Percentiles rank a stretch among this genome's conserved stretches.
phyloP scores from a whole-genome alignment of 1,140 invertebrate genomes.

The Bombus haemorrhoidalis region DNA sequence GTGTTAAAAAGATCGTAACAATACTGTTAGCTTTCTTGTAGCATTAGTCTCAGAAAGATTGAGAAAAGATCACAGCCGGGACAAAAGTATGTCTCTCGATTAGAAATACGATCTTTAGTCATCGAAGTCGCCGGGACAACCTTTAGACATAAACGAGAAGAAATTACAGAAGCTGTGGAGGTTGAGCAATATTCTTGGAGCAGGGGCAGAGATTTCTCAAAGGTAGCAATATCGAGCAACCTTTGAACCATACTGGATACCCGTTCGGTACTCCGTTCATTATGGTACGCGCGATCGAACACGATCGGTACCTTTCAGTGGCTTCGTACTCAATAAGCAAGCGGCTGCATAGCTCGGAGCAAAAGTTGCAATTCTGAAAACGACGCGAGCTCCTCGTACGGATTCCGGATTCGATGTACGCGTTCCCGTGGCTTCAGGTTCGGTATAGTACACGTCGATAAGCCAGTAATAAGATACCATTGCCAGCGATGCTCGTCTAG shows the following conservation, averaged over 20 bases:
- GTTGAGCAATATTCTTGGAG: neutral
- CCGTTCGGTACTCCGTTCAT: slow-evolving; percentile 2
- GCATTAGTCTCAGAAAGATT: no score
- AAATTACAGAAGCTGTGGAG: neutral
- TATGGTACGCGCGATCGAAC: slow-evolving; percentile 9
- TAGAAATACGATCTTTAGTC: neutral
- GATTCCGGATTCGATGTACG: slow-evolving; percentile 39
- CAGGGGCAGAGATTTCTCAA: neutral
- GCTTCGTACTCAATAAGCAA: slow-evolving; percentile 1
- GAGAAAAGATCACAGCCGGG: no score
- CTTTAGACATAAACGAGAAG: neutral
- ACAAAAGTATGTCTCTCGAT: no score
- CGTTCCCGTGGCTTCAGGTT: neutral
- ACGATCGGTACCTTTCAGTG: slow-evolving; percentile 10
- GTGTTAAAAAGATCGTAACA: no score
- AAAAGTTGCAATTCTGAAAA: slow-evolving; percentile 13
- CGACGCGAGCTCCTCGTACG: slow-evolving; percentile 12
- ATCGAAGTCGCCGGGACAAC: neutral
- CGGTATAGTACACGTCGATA: slow-evolving; percentile 56
- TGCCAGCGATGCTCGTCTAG: slow-evolving; percentile 48
- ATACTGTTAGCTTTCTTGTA: no score
- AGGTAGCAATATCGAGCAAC: neutral
- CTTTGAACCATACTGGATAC: neutral
- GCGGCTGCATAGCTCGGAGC: neutral
- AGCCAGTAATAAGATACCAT: slow-evolving; percentile 67